Evolutionary conservation across 2,797 vertebrate species (phyloP).

Genomic region (Cyprinella venusta): DNA sequence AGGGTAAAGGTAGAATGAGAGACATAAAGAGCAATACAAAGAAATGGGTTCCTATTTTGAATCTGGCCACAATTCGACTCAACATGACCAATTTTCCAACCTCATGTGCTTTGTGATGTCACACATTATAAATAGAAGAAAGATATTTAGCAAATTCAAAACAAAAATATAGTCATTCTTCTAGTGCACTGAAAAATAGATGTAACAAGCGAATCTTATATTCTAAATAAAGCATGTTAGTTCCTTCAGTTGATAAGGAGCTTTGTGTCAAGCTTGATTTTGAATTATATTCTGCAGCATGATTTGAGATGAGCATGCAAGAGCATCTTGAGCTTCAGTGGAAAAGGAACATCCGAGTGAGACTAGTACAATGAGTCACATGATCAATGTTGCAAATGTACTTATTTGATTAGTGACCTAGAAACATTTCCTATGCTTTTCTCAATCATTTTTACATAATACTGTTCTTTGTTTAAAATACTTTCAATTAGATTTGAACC

Average conservation of each 20-base stretch:
- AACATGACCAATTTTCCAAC: slow-evolving; percentile 25
- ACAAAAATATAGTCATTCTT: not conserved
- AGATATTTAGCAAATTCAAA: not conserved
- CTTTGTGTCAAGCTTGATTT: not conserved
- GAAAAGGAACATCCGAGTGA: not conserved
- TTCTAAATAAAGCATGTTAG: not conserved
- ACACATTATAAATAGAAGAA: not conserved
- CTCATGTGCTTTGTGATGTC: slow-evolving; percentile 7
- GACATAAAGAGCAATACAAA: slow-evolving; percentile 7
- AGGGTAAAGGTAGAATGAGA: slow-evolving; percentile 6
- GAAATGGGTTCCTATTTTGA: not conserved
- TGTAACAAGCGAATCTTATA: not conserved
- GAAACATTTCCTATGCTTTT: not conserved
- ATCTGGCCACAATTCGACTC: slow-evolving; percentile 14
- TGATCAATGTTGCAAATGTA: not conserved
- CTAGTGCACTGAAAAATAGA: slow-evolving; percentile 1
- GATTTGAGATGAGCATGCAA: not conserved
- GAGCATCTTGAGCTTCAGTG: not conserved
- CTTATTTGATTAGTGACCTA: slow-evolving; percentile 5
- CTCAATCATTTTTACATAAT: not conserved
- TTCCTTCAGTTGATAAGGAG: not conserved
- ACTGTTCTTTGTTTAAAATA: not conserved
- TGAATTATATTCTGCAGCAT: not conserved
- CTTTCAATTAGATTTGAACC: not conserved
- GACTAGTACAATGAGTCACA: not conserved